Evolutionary conservation across 2,888 invertebrate species (phyloP).

Genomic region (Protula sp.): DNA sequence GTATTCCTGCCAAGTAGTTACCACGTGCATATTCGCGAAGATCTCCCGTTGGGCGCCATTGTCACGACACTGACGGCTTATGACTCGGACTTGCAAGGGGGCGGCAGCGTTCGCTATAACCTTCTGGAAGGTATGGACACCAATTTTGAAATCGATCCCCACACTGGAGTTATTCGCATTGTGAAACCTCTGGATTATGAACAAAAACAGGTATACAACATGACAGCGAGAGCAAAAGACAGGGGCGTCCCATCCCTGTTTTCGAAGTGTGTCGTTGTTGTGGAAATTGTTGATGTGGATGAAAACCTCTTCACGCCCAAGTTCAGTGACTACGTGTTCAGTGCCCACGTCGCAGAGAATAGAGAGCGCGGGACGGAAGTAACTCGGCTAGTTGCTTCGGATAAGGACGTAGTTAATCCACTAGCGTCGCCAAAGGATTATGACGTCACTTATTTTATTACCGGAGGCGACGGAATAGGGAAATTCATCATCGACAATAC

Average conservation of each 20-base stretch:
- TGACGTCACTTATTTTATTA: conserved; percentile 76
- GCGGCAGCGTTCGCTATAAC: conserved; percentile 76
- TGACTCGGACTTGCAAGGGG: conserved; percentile 79
- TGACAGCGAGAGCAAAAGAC: conserved; percentile 80
- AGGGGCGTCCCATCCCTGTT: conserved; percentile 69
- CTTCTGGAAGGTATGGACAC: conserved; percentile 56
- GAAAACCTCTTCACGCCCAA: conserved; percentile 80
- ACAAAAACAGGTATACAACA: conserved; percentile 78
- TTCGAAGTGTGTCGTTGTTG: conserved; percentile 70
- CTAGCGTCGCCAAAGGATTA: conserved; percentile 70
- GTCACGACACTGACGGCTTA: conserved; percentile 77
- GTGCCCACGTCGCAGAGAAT: conserved; percentile 75
- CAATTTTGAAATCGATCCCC: conserved; percentile 75
- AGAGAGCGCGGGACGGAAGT: conserved; percentile 71
- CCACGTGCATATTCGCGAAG: conserved; percentile 77
- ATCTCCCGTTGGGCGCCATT: conserved; percentile 80
- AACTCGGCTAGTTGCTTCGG: conserved; percentile 70
- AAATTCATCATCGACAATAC: conserved; percentile 83
- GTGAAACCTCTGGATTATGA: conserved; percentile 79
- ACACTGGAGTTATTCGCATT: conserved; percentile 81
- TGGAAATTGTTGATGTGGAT: conserved; percentile 86
- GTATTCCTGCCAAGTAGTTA: conserved; percentile 10
- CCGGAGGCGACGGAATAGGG: conserved; percentile 85
- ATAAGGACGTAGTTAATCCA: conserved; percentile 61
- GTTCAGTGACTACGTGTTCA: conserved; percentile 74